Evolutionary conservation across 2,888 invertebrate species (phyloP).

Genomic region (Stenolophus ochropezus): DNA sequence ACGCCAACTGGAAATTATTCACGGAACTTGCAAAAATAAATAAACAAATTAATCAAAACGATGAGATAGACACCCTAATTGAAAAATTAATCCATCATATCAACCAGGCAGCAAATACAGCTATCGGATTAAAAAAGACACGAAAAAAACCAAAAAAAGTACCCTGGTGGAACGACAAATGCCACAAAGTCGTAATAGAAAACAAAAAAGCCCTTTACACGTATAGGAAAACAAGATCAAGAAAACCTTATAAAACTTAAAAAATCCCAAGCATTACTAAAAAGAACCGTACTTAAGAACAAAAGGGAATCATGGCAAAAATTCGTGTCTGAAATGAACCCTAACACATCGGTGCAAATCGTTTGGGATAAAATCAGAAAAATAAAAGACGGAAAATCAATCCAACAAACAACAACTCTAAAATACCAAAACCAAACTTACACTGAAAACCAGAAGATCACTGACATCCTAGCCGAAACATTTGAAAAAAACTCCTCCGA

Average conservation of each 20-base stretch:
- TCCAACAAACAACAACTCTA: background rate
- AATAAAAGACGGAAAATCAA: background rate
- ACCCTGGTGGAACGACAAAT: slow-evolving; percentile 34
- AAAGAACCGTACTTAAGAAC: slow-evolving; percentile 7
- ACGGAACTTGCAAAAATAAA: background rate
- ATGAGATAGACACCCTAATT: background rate
- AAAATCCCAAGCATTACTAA: background rate
- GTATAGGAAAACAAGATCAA: slow-evolving; percentile 10
- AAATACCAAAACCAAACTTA: background rate
- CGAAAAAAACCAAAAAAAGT: background rate
- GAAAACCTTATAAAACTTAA: slow-evolving; percentile 19
- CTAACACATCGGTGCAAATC: background rate
- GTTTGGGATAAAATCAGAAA: background rate
- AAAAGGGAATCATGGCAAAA: slow-evolving; percentile 11
- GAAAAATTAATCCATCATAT: too few relatives aligned
- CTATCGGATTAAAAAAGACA: background rate
- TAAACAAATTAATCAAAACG: background rate
- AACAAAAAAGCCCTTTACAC: background rate
- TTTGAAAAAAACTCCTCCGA: background rate
- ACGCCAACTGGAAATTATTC: too few relatives aligned
- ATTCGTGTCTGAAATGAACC: background rate
- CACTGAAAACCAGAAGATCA: background rate
- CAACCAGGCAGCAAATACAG: slow-evolving; percentile 1
- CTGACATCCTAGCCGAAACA: background rate
- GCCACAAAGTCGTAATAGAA: background rate